Evolutionary conservation across 1,140 invertebrate genomes (phyloP).

Genomic region (Brachionus paranguensis): DNA sequence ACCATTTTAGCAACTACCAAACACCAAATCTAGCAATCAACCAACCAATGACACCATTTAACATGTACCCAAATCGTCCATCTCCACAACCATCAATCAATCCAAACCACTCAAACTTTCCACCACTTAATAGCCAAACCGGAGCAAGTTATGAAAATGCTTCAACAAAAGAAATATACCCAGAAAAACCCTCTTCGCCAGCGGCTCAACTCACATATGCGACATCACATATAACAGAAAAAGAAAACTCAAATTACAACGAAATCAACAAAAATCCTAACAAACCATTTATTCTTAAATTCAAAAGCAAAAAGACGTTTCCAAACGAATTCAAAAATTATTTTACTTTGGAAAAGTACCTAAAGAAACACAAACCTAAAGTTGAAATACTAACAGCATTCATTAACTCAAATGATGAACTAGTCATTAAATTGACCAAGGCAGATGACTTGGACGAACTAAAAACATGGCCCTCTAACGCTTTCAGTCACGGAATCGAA

Average conservation of each 20-base stretch:
- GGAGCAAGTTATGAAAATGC: background rate
- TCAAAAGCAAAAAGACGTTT: background rate
- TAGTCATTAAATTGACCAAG: background rate
- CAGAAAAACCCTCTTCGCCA: background rate
- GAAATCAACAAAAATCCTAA: background rate
- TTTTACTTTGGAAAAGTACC: background rate
- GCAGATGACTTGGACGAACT: background rate
- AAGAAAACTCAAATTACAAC: background rate
- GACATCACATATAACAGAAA: background rate
- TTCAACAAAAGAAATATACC: background rate
- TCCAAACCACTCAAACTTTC: background rate
- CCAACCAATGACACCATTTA: background rate
- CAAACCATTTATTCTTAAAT: background rate
- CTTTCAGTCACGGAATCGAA: background rate
- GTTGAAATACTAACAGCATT: background rate
- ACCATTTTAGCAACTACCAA: background rate
- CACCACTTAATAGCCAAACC: background rate
- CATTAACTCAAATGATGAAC: background rate
- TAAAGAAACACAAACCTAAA: background rate
- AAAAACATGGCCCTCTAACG: background rate
- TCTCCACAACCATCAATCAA: background rate
- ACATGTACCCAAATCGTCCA: constrained; percentile 3
- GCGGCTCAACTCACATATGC: background rate
- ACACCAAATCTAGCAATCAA: background rate
- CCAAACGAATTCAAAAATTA: background rate